Conservation (phyloP, 2,113 vertebrate species). For the Xerus inauris region DNA sequence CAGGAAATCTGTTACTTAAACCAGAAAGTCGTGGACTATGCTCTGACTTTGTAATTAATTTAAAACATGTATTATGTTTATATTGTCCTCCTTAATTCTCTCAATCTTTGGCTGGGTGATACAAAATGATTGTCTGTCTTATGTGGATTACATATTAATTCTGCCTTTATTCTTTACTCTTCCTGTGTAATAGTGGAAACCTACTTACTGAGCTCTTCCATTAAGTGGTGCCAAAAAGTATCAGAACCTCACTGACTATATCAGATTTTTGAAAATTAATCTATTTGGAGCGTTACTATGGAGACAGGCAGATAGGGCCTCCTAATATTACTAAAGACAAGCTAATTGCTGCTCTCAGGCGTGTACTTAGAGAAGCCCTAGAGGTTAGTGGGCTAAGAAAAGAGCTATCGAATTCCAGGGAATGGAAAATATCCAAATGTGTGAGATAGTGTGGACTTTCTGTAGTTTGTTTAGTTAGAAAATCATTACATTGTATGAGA, state of each 20-base stretch:
- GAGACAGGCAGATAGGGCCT: neutral
- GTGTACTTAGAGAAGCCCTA: neutral
- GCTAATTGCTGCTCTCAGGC: neutral
- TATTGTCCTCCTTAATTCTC: neutral
- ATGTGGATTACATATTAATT: neutral
- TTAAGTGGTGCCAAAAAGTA: neutral
- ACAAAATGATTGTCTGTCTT: neutral
- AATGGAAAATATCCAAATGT: neutral
- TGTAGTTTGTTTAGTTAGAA: neutral
- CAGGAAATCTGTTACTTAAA: neutral
- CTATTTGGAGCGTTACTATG: neutral
- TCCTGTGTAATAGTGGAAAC: neutral
- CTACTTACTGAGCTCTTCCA: neutral
- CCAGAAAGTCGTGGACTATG: neutral
- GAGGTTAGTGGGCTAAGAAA: neutral
- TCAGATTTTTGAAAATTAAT: conserved; percentile 20
- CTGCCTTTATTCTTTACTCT: conserved; percentile 32
- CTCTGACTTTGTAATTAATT: neutral
- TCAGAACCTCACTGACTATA: neutral
- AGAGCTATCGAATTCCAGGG: neutral
- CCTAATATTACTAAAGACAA: neutral
- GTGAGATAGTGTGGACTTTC: neutral
- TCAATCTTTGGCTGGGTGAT: neutral
- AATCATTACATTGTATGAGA: neutral
- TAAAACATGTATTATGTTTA: neutral